Conservation (phyloP, 2,797 vertebrate species). For the Muraenolepis orangiensis region DNA sequence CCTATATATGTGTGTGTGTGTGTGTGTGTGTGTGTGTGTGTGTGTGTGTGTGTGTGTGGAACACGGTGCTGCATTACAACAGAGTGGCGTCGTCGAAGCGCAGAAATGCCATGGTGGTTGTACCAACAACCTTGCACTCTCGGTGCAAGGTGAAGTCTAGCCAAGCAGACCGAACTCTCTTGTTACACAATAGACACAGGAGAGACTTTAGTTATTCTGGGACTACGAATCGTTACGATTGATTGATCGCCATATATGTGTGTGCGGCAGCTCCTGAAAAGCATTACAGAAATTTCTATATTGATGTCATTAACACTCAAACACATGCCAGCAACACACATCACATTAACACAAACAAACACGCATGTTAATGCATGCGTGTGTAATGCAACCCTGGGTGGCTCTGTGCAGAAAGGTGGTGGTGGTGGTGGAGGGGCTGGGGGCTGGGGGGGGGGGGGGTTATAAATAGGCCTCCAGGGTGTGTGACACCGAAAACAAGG, state of each 20-base stretch:
- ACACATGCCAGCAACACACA: not conserved
- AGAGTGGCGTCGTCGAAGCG: too few species aligned
- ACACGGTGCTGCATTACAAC: too few species aligned
- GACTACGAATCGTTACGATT: not conserved
- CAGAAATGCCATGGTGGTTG: not conserved
- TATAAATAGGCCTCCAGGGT: conserved; percentile 67
- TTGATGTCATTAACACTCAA: not conserved
- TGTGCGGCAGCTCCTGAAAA: not conserved
- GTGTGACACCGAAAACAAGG: conserved; percentile 40
- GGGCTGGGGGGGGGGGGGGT: conserved; percentile 5
- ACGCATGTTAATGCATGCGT: conserved; percentile 25
- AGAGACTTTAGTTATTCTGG: not conserved
- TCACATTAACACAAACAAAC: conserved; percentile 6
- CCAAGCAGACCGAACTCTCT: not conserved
- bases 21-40: too few species aligned
- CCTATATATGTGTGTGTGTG: too few species aligned
- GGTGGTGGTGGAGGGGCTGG: not conserved
- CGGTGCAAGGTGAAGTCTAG: not conserved
- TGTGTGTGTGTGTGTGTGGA: too few species aligned
- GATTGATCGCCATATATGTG: not conserved
- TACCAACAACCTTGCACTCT: not conserved
- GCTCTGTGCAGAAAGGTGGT: conserved; percentile 34
- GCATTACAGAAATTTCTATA: not conserved
- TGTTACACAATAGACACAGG: not conserved
- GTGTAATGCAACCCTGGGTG: conserved; percentile 63